Evolutionary conservation across 2,797 vertebrate species (phyloP).

Genomic region (Oryzias sinensis): DNA sequence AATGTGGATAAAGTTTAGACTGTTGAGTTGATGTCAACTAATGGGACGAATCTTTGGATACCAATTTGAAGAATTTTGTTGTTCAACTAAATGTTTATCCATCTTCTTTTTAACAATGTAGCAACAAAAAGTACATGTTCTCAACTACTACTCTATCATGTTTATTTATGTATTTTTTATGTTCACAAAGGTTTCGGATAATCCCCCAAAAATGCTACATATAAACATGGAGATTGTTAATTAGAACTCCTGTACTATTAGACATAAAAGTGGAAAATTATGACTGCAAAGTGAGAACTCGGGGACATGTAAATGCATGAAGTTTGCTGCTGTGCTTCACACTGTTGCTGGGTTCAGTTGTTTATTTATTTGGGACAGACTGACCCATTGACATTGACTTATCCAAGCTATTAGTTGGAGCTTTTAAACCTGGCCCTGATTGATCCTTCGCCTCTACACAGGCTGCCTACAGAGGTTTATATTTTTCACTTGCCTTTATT

Average conservation of each 20-base stretch:
- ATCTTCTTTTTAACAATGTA: too few species aligned
- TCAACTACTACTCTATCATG: too few species aligned
- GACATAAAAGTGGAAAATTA: slow-evolving; percentile 17
- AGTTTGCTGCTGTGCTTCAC: slow-evolving; percentile 17
- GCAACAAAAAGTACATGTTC: too few species aligned
- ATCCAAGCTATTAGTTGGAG: slow-evolving; percentile 48
- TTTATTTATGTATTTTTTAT: too few species aligned
- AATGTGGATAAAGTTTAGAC: too few species aligned
- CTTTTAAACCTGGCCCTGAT: slow-evolving; percentile 40
- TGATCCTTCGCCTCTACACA: slow-evolving; percentile 31
- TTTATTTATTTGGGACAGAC: slow-evolving; percentile 51
- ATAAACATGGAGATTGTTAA: too few species aligned
- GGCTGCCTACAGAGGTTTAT: slow-evolving; percentile 39
- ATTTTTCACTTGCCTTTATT: slow-evolving; percentile 48
- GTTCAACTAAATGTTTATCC: too few species aligned
- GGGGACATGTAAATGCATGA: slow-evolving; percentile 11
- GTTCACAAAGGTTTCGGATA: too few species aligned
- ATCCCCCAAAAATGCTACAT: too few species aligned
- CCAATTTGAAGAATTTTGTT: too few species aligned
- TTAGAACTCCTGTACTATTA: slow-evolving; percentile 9
- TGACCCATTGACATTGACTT: slow-evolving; percentile 53
- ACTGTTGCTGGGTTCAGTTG: slow-evolving; percentile 23
- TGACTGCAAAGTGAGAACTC: slow-evolving; percentile 13
- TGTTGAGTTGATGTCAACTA: too few species aligned
- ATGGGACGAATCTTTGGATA: too few species aligned